Conservation (phyloP, 2,797 vertebrate species). For the Falco biarmicus region DNA sequence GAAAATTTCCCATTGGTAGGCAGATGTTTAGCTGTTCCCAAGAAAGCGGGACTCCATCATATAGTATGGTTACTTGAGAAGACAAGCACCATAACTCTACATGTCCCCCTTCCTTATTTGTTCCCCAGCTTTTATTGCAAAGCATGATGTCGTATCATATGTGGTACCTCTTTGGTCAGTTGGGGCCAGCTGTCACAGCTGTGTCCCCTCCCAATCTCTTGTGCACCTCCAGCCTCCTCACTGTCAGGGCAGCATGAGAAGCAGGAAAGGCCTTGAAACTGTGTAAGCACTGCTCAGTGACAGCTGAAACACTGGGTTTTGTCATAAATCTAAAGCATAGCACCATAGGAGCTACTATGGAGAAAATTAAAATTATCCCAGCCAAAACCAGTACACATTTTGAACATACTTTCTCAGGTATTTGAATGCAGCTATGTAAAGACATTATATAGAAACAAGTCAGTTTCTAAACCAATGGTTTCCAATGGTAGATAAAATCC, state of each 20-base stretch:
- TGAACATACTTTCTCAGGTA: neutral
- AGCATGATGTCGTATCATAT: too few species aligned
- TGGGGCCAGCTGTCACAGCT: neutral
- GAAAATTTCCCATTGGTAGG: neutral
- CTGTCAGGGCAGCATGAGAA: neutral
- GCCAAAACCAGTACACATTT: neutral
- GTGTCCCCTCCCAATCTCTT: neutral
- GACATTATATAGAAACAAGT: neutral
- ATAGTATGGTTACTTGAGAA: neutral
- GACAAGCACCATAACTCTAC: accelerated
- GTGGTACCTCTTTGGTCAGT: neutral
- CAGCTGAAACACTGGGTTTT: neutral
- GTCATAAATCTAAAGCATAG: neutral
- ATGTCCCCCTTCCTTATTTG: accelerated
- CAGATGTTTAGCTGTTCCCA: neutral
- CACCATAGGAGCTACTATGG: neutral
- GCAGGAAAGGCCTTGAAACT: neutral
- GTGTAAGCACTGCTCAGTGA: neutral
- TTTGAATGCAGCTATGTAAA: neutral
- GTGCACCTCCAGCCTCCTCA: neutral
- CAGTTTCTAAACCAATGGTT: neutral
- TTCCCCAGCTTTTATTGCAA: neutral
- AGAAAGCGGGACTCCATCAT: neutral
- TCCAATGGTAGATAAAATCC: neutral
- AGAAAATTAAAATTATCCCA: neutral